Base-by-base conservation (phyloP, 1,140 invertebrate species). In the Tetraneura akinire region DNA sequence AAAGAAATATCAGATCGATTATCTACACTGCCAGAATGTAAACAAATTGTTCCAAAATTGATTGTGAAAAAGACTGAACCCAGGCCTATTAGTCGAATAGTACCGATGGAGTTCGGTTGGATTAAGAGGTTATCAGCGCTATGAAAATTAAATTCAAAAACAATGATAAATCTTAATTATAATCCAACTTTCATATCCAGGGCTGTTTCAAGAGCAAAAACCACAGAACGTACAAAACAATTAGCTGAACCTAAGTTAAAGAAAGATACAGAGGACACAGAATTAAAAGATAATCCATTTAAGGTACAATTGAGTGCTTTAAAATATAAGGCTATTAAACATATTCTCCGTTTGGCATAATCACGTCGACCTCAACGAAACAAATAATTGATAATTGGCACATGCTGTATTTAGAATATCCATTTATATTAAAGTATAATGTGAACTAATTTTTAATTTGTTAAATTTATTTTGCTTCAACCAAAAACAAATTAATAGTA, bases 251-350 rank as follows among this genome's bases (percentile, higher is more conserved):
- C 57, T 16, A 60, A 60, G 26, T 26, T 26, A 26, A 60, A 60
- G 23, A 1, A 16, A 16, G 26, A 60, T 26, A 60, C 23, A 5
- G 23, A 60, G 8, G 32, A 37, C 23, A 60, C 23, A 29, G 57
- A 60, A 8, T 60, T 60, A 13, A 60, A 60, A 60, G 57, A 60
- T 26, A 60, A 60, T 60, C 23, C 57, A 60, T 60, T 60, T 14
- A 60, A 60, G 26, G 26, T 60, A 8, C 16, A 21, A 60, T 26
- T 26, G 6, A 60, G 23, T 29, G 57, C 57, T 6, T 60, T 60
- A 26, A 60, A 6, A 29, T 60, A 60, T 16, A 60, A 60, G 26
- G 57, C 57, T 6, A 60, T 0, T 60, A 60, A 60, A 60, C 57
- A 23, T 6, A 60, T 60, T 29, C 26, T 26, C 16, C 23, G 26